phyloP scores from a whole-genome alignment of 2,888 invertebrate species.

The Sylvicola cinctus region DNA sequence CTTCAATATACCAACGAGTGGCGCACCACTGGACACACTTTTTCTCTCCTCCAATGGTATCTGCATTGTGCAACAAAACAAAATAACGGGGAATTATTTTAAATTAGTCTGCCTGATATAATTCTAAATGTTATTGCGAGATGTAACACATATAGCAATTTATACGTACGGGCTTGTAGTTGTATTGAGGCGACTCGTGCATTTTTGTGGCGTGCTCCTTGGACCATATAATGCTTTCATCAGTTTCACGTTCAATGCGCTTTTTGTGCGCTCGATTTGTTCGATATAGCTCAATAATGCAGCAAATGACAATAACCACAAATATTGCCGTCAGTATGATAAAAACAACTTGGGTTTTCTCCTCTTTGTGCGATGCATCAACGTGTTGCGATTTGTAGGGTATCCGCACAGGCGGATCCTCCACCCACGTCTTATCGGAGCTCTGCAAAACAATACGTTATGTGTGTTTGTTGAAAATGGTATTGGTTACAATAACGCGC shows the following conservation, averaged over 20 bases:
- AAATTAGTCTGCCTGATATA: conserved; percentile 11
- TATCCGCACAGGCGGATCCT: conserved; percentile 58
- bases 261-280: conserved; percentile 53
- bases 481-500: too few species aligned
- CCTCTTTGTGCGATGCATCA: conserved; percentile 54
- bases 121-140: neutral
- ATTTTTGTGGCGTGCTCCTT: conserved; percentile 51
- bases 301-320: conserved; percentile 42
- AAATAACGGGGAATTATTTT: neutral
- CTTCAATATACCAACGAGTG: conserved; percentile 23
- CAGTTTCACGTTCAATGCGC: conserved; percentile 52
- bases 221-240: conserved; percentile 49
- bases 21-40: conserved; percentile 16
- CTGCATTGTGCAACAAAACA: too few species aligned
- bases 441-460: conserved; percentile 29
- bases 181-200: conserved; percentile 35
- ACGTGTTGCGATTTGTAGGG: conserved; percentile 56
- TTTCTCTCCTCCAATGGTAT: conserved; percentile 16
- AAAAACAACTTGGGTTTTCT: conserved; percentile 61
- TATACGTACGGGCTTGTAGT: conserved; percentile 30
- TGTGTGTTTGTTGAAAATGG: neutral
- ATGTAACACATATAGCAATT: conserved; percentile 1
- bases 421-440: conserved; percentile 62
- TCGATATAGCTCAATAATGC: conserved; percentile 55
- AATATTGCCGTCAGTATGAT: conserved; percentile 58